These are phyloP conservation scores for Cepphus grylle DNA, from an alignment of 2,113 vertebrate species.

Conservation along the genomic window DNA sequence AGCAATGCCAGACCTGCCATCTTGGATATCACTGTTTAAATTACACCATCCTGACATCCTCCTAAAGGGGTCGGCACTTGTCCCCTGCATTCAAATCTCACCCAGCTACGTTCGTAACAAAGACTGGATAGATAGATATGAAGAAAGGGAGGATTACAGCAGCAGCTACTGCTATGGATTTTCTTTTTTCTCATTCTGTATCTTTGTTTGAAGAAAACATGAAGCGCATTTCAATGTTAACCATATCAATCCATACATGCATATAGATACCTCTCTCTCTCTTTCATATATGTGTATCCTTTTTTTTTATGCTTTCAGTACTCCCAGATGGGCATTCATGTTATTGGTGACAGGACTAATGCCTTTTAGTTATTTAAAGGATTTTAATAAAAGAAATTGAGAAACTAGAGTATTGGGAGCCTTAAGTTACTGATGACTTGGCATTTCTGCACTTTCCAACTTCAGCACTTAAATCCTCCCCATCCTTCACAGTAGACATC, in stretches of 20 bases:
- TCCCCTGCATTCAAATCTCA: neutral
- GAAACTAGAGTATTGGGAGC: neutral
- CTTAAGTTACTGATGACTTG: neutral
- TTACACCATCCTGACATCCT: neutral
- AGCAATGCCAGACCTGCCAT: neutral
- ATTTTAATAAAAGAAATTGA: neutral
- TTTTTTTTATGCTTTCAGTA: neutral
- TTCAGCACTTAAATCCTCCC: neutral
- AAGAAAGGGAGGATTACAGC: neutral
- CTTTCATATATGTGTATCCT: too few relatives aligned
- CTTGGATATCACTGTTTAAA: neutral
- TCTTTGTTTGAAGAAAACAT: neutral
- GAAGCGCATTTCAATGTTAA: neutral
- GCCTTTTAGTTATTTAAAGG: neutral
- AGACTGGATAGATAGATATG: neutral
- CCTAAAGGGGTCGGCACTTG: neutral
- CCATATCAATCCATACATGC: neutral
- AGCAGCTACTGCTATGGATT: neutral
- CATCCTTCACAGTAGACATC: neutral
- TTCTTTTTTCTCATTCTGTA: neutral
- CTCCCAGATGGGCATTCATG: neutral
- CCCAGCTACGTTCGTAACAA: fast-evolving
- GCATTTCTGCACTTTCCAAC: neutral
- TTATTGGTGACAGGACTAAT: neutral
- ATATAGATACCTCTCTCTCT: neutral